Percentiles rank a stretch among this genome's conserved stretches.
phyloP scores from a whole-genome alignment of 2,113 vertebrate species.

The Mus spicilegus region DNA sequence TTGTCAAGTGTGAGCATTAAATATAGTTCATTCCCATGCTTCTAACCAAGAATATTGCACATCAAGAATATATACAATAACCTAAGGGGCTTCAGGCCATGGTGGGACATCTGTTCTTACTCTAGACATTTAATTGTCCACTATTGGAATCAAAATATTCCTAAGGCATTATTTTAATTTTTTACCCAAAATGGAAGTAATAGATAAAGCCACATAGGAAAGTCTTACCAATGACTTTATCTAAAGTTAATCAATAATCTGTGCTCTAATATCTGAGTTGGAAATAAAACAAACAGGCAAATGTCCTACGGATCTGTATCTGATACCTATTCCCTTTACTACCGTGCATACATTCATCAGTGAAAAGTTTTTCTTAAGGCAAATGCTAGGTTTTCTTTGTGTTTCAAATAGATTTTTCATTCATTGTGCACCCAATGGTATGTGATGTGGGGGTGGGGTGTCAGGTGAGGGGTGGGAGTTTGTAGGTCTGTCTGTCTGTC shows the following conservation, averaged over 20 bases:
- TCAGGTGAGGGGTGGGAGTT: too few relatives aligned
- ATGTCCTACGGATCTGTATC: not conserved
- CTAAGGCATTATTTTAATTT: not conserved
- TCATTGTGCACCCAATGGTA: not conserved
- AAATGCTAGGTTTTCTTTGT: not conserved
- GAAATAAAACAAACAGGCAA: not conserved
- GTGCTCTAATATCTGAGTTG: not conserved
- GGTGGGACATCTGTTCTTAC: not conserved
- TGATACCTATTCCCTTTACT: not conserved
- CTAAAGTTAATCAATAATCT: not conserved
- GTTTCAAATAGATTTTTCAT: not conserved
- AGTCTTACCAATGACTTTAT: not conserved
- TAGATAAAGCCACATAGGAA: not conserved
- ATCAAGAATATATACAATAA: not conserved
- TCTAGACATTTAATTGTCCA: not conserved
- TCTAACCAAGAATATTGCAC: not conserved
- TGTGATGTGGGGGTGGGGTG: not conserved
- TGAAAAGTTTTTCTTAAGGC: not conserved
- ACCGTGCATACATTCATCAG: rapidly evolving
- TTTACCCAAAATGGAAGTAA: not conserved
- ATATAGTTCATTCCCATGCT: not conserved
- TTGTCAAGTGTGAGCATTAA: not conserved
- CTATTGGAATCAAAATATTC: not conserved
- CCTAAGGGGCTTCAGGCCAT: not conserved
- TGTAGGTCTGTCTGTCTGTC: not conserved